Evolutionary conservation across 2,888 invertebrate species (phyloP), one percentile per base, ranked within the genome.

Genomic region (Proisotoma minuta): DNA sequence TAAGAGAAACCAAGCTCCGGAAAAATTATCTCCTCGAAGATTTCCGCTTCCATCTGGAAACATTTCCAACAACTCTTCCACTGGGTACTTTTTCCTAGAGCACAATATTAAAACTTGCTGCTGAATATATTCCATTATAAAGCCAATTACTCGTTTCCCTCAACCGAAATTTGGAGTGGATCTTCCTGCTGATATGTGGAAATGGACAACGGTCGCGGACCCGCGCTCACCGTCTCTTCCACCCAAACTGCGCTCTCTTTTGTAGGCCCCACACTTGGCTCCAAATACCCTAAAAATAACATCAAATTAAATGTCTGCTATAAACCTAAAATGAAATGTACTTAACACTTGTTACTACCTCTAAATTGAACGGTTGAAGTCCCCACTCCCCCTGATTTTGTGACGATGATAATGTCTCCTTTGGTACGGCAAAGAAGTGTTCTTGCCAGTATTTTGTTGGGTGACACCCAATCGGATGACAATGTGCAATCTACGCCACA

Each of bases 241-340:
- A 98, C 91, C 98, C 98, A 99, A 2, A 99, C 94, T 4, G 97
- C 95, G 73, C 94, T 95, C 77, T 98, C 98, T 77, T 98, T 97
- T 72, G 96, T 85, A 0, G 97, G 96, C 0, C 92, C 91, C 75
- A 93, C 87, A 10, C 92, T 85, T 78, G 66, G 91, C 91, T 78
- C 89, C 86, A 75, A 89, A 90, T 0, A 90, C 89, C 81, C 79
- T 75, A 75, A 80, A 2, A 78, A 50, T 77, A 58, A 56, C n/a
- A n/a, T 54, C 28, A 52, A 24, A 18, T 26, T 28, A 57, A 47
- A n/a, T 18, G 20, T 20, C 12, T 22, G 18, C 3, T 23, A 57
- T n/a, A 43, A 57, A 47, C 29, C 24, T 4, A 20, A 53, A 10
- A 3, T 12, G 28, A n/a, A 53, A 53, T 15, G 24, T 5, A 8